These are phyloP conservation scores for Cydia fagiglandana DNA, from an alignment of 1,140 invertebrate genomes.

Conservation along the genomic window DNA sequence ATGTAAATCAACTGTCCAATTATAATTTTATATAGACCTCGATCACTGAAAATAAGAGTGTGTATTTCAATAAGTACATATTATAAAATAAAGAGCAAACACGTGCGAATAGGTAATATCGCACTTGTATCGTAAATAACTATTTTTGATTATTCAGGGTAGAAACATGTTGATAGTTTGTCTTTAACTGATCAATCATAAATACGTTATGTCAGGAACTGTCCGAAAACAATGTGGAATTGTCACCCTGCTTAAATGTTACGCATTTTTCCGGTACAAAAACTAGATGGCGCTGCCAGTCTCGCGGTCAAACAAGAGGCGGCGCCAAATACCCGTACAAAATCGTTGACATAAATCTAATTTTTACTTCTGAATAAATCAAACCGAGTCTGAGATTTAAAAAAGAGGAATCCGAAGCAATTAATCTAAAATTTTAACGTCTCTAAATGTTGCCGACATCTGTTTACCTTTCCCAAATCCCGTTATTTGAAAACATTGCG, in stretches of 20 bases:
- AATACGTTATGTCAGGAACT: neutral
- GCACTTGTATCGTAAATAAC: no score
- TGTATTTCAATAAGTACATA: no score
- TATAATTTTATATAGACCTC: no score
- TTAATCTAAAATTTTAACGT: conserved; percentile 31
- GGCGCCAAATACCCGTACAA: neutral
- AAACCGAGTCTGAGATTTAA: conserved; percentile 2
- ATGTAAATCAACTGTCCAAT: no score
- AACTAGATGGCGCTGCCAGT: conserved; percentile 24
- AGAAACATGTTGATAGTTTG: no score
- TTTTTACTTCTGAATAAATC: conserved; percentile 24
- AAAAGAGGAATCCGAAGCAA: conserved; percentile 2
- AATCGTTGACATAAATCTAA: conserved; percentile 24
- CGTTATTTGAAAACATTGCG: conserved; percentile 34
- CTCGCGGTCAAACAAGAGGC: neutral
- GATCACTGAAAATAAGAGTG: no score
- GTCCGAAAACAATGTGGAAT: neutral
- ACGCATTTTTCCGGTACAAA: neutral
- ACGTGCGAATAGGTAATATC: no score
- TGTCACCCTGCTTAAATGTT: neutral
- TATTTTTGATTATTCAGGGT: no score
- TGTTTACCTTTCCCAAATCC: conserved; percentile 31
- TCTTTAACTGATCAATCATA: no score
- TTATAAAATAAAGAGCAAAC: no score
- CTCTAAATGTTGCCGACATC: conserved; percentile 28